Evolutionary conservation across 1,140 invertebrate species (phyloP).

Genomic region (Euwallacea similis): DNA sequence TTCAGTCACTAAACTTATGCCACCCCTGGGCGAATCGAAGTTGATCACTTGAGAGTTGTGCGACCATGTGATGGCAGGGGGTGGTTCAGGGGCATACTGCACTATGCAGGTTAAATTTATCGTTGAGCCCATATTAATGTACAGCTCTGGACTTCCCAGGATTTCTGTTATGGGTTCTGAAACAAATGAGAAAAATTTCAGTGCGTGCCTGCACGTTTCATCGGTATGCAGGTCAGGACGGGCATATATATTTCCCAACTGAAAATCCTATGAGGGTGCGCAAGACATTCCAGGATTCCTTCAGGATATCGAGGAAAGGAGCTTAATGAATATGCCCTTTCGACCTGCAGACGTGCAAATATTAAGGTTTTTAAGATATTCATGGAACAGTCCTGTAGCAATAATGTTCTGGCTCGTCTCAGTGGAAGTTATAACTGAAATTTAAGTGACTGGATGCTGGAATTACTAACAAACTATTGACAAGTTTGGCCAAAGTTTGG

Average conservation of each 20-base stretch:
- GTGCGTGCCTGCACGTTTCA: background rate
- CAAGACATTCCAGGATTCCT: conserved; percentile 20
- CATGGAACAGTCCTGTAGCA: background rate
- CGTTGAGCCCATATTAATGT: conserved; percentile 82
- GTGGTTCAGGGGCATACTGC: conserved; percentile 78
- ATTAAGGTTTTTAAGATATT: conserved; percentile 3
- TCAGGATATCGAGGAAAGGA: conserved; percentile 13
- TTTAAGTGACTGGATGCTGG: background rate
- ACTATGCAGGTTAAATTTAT: conserved; percentile 88
- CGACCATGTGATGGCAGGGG: conserved; percentile 76
- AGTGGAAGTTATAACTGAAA: background rate
- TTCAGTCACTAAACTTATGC: conserved; percentile 76
- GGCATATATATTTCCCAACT: background rate
- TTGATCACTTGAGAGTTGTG: conserved; percentile 79
- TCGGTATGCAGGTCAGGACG: conserved; percentile 9
- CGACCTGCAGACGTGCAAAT: conserved; percentile 14
- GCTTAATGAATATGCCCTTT: conserved; percentile 23
- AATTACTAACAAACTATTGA: conserved; percentile 7
- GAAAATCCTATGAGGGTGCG: conserved; percentile 14
- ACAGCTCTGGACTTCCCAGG: conserved; percentile 76
- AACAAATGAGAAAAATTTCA: conserved; percentile 44
- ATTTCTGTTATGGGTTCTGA: conserved; percentile 84
- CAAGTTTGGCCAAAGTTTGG: background rate
- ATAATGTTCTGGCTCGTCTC: background rate
- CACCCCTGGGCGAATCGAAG: conserved; percentile 73